These are phyloP conservation scores for Drosophila hamatofila DNA, from an alignment of 2,888 invertebrate species.

Conservation along the genomic window DNA sequence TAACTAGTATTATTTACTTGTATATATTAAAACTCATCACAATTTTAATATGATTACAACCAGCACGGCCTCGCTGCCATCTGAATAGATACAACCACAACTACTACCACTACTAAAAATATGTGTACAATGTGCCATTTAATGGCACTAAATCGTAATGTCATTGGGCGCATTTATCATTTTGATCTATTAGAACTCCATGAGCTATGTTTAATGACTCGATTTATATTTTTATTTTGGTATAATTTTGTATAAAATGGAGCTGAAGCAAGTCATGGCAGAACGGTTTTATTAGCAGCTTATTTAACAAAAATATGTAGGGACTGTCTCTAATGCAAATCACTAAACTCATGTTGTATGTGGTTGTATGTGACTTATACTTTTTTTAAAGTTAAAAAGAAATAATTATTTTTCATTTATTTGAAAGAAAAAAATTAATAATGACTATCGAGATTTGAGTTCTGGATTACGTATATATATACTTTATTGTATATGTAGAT, in stretches of 20 bases:
- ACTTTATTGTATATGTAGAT: not conserved
- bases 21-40: not conserved
- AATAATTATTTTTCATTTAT: no score
- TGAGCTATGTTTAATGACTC: slow-evolving; percentile 16
- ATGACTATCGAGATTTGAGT: not conserved
- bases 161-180: slow-evolving; percentile 25
- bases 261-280: not conserved
- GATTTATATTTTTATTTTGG: not conserved
- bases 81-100: not conserved
- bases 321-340: not conserved
- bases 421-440: not conserved
- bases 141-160: slow-evolving; percentile 25
- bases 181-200: slow-evolving; percentile 26
- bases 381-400: no score
- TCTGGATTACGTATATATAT: not conserved
- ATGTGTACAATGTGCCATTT: slow-evolving; percentile 5
- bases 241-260: not conserved
- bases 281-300: not conserved
- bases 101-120: not conserved
- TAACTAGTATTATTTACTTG: not conserved
- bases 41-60: not conserved
- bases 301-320: not conserved
- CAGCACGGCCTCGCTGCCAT: slow-evolving; percentile 1
- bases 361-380: no score
- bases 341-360: no score